Base-by-base conservation (phyloP, 2,797 vertebrate species). In the Sebastes iracundus region DNA sequence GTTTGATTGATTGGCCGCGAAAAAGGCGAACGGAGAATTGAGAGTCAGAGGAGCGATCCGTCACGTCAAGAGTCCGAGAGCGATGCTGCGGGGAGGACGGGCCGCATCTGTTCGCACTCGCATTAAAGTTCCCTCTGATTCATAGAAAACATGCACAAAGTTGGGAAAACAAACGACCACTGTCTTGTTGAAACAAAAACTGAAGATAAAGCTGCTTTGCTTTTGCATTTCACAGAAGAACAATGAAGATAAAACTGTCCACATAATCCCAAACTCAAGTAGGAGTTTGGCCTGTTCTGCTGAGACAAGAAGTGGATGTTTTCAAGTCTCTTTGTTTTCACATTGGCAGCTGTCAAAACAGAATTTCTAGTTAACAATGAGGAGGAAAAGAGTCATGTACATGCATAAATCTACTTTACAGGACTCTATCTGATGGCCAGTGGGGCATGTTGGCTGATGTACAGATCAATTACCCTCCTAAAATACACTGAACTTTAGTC, bases 1-100 rank as follows among this genome's bases (percentile, higher is more conserved):
- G 25, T 84, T 81, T 91, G 89, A 93, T 82, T 88, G 90, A 94
- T 88, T 70, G 77, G 56, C 76, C 4, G 27, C 2, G 58, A 56
- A 83, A 84, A 76, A 75, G 76, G 79, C 75, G 14, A 83, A 76
- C 7, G 3, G 81, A 70, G 64, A 82, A 75, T 12, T 28, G 79
- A 80, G 77, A 90, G 81, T 81, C 77, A 62, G 65, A 70, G 46
- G 64, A 87, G 83, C 69, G 28, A 85, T 94, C 84, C 58, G 82
- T 93, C 93, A 92, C 14, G 30, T 88, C 80, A 60, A 12, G 25
- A 46, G 77, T 77, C 67, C 9, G 20, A 82, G 81, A 84, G 83
- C 13, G n/a, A 66, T 25, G 79, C 88, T 46, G 67, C 6, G 0
- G 76, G 72, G 76, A 73, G 32, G 85, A 82, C 1, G 11, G 81